Conservation (phyloP, 2,888 invertebrate genomes). For the Dioctria rufipes region DNA sequence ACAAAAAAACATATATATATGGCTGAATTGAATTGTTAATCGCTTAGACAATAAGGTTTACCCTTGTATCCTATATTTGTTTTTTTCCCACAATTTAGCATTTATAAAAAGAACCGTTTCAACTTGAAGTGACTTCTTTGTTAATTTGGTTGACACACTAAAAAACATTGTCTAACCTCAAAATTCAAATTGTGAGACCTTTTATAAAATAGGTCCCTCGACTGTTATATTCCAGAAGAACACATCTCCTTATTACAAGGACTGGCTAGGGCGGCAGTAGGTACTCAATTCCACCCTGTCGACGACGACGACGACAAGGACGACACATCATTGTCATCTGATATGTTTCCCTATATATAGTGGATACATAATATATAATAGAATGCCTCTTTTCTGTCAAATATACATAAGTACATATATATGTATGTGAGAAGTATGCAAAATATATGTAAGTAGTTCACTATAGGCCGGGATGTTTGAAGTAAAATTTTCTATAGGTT, state of each 20-base stretch:
- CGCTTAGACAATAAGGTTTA: too few species aligned
- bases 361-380: not conserved
- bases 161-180: conserved; percentile 12
- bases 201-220: not conserved
- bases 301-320: not conserved
- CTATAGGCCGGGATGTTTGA: not conserved
- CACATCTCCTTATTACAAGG: conserved; percentile 1
- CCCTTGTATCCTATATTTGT: too few species aligned
- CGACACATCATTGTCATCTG: conserved; percentile 7
- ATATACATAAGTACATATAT: not conserved
- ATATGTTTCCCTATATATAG: conserved; percentile 18
- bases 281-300: not conserved
- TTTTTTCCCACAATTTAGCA: not conserved
- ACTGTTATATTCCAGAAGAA: conserved; percentile 1
- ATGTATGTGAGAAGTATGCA: not conserved
- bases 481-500: conserved; percentile 41
- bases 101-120: conserved; percentile 2
- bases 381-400: conserved; percentile 28
- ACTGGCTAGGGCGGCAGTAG: conserved; percentile 5
- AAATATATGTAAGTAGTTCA: not conserved
- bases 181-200: conserved; percentile 32
- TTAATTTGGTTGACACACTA: conserved; percentile 15
- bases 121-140: conserved; percentile 42
- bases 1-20: too few species aligned
- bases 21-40: too few species aligned